Evolutionary conservation across 2,797 vertebrate species (phyloP), one percentile per base, ranked within the genome.

Genomic region (Sebastiscus albofasciatus): DNA sequence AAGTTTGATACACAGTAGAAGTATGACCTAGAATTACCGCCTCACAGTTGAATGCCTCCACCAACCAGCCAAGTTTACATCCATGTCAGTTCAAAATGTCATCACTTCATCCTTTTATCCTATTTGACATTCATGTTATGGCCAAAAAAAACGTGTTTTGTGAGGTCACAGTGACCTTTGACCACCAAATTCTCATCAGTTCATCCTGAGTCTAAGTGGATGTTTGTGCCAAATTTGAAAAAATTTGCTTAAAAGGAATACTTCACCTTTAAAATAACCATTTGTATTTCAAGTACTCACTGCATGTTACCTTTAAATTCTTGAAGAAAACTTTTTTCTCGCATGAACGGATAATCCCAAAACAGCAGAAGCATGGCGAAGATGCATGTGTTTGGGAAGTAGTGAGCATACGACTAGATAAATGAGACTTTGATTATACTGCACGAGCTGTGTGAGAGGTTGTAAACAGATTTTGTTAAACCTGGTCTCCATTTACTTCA

Each of bases 271-370:
- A 46, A 46, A 46, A 46, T 0, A 0, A 46, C 1, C 42, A 46
- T 18, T 46, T 46, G 16, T 46, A 20, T 42, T 42, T 42, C 6
- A 42, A 42, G 14, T 16, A 42, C 14, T 42, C 14, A 16, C 14
- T 16, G 14, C 13, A 0, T 42, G 0, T 42, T 46, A 46, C 42
- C 42, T 46, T 46, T 0, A 0, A 46, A 46, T 20, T 20, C 42
- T 46, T 46, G 42, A 46, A 46, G 42, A 46, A 33, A 42, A 46
- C 42, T 18, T 18, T 52, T 39, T 52, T n/a, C 49, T 20, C 0
- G 20, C 49, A 52, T 52, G 18, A 20, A 49, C 3, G 4, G 4
- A 49, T 18, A 52, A 52, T n/a, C 7, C 18, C 18, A 0, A 52
- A 20, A 52, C 14, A 16, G 42, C 39, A 20, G 46, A 49, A 49